phyloP scores from a whole-genome alignment of 1,140 invertebrate genomes.

The Leucophenga varia region DNA sequence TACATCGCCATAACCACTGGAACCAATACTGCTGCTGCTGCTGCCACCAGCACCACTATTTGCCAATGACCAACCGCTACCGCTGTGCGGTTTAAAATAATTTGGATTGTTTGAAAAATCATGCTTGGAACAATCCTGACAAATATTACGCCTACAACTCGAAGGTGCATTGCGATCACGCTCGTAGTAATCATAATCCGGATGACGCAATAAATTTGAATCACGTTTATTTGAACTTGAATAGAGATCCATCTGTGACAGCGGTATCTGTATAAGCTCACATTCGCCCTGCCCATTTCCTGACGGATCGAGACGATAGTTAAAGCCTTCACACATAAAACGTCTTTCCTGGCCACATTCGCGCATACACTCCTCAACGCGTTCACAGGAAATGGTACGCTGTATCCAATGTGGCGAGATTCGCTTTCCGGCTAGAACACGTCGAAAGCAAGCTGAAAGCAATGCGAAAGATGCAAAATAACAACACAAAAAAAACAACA shows the following conservation, averaged over 20 bases:
- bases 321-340: slow-evolving; percentile 79
- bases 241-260: slow-evolving; percentile 64
- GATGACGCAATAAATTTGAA: slow-evolving; percentile 59
- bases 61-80: slow-evolving; percentile 10
- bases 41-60: neutral
- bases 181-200: slow-evolving; percentile 76
- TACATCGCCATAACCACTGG: slow-evolving; percentile 20
- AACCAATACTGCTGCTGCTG: slow-evolving; percentile 13
- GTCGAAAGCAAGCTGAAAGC: slow-evolving; percentile 70
- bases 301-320: slow-evolving; percentile 69
- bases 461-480: slow-evolving; percentile 12
- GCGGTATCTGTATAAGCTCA: slow-evolving; percentile 70
- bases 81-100: slow-evolving; percentile 39
- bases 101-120: slow-evolving; percentile 34
- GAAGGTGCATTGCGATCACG: slow-evolving; percentile 63
- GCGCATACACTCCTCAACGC: slow-evolving; percentile 70
- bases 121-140: slow-evolving; percentile 45
- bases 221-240: slow-evolving; percentile 47
- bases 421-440: slow-evolving; percentile 69
- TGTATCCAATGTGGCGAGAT: slow-evolving; percentile 66
- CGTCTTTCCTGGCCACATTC: slow-evolving; percentile 72
- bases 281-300: slow-evolving; percentile 69
- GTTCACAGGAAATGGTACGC: slow-evolving; percentile 67
- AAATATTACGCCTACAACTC: slow-evolving; percentile 51
- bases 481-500: slow-evolving; percentile 11